Evolutionary conservation across 2,888 invertebrate genomes (phyloP).

Genomic region (Dexiosoma caninum): DNA sequence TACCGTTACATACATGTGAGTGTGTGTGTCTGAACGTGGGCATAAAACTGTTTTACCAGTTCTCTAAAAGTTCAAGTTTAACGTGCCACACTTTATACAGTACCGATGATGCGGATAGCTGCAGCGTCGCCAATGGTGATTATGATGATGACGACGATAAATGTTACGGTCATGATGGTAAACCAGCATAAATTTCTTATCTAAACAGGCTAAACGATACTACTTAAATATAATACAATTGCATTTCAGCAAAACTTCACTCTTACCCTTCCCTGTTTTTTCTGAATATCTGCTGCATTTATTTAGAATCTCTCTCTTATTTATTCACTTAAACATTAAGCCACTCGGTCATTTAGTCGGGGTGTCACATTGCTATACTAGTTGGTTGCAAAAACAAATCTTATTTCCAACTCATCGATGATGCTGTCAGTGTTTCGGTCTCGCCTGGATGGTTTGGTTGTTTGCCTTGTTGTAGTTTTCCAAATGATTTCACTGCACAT

Average conservation of each 20-base stretch:
- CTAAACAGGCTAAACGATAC: slow-evolving; percentile 65
- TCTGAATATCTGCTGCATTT: neutral
- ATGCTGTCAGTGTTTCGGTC: slow-evolving; percentile 24
- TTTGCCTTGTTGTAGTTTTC: slow-evolving; percentile 57
- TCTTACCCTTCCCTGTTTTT: neutral
- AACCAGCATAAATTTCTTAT: slow-evolving; percentile 63
- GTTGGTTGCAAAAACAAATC: slow-evolving; percentile 2
- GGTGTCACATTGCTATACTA: neutral
- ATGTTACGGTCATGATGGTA: slow-evolving; percentile 36
- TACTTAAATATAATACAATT: slow-evolving; percentile 48
- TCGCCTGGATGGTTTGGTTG: slow-evolving; percentile 26
- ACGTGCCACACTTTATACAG: slow-evolving; percentile 5
- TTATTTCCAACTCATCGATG: slow-evolving; percentile 42
- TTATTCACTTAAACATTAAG: slow-evolving; percentile 35
- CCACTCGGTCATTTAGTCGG: slow-evolving; percentile 14
- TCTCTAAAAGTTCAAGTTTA: too few relatives aligned
- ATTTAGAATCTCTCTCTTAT: neutral
- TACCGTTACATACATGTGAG: too few relatives aligned
- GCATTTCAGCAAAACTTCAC: slow-evolving; percentile 38
- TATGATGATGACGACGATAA: slow-evolving; percentile 11
- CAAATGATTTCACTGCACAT: slow-evolving; percentile 56
- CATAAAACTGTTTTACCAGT: too few relatives aligned
- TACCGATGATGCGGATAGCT: neutral
- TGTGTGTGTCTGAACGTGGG: too few relatives aligned
- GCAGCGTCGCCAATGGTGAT: slow-evolving; percentile 8